A percentile compares a stretch with the other conserved stretches of the same genome.
phyloP scores from a whole-genome alignment of 30 jellyfish, hydroid and myxozoan species.

The Sanderia malayensis region DNA sequence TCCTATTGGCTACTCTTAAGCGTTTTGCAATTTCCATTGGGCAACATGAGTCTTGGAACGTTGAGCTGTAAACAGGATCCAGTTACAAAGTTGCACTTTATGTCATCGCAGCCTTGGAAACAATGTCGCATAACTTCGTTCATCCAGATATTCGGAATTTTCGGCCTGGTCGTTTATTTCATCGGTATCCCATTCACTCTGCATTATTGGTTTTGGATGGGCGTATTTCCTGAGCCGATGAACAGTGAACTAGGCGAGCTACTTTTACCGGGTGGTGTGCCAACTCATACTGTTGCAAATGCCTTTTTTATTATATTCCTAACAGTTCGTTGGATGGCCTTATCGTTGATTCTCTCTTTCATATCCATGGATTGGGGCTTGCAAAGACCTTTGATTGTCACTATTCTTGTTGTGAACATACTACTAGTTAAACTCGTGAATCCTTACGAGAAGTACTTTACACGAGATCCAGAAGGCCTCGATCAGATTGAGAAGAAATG shows the following conservation, averaged over 20 bases:
- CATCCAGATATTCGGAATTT: slow-evolving; percentile 85
- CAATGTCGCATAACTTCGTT: slow-evolving; percentile 70
- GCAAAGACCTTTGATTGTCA: slow-evolving; percentile 76
- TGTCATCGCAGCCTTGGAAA: slow-evolving; percentile 99
- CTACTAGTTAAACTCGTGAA: slow-evolving; percentile 57
- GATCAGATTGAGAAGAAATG: slow-evolving; percentile 69
- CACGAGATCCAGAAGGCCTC: slow-evolving; percentile 78
- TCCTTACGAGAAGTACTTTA: slow-evolving; percentile 81
- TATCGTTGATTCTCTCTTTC: slow-evolving; percentile 78
- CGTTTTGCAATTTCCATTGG: slow-evolving; percentile 92
- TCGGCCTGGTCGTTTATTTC: slow-evolving; percentile 83
- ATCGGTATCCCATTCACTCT: slow-evolving; percentile 92
- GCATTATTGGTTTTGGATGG: slow-evolving; percentile 87
- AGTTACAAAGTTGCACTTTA: slow-evolving; percentile 63
- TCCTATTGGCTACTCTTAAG: slow-evolving; percentile 88
- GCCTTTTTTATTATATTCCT: slow-evolving; percentile 64
- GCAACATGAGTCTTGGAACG: slow-evolving; percentile 95
- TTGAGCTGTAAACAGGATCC: slow-evolving; percentile 89
- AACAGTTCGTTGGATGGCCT: slow-evolving; percentile 92
- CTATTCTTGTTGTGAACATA: slow-evolving; percentile 70
- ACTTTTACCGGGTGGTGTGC: slow-evolving; percentile 90
- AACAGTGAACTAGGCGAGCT: slow-evolving; percentile 75
- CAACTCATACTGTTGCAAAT: slow-evolving; percentile 58
- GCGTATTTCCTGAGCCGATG: slow-evolving; percentile 77
- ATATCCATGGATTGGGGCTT: slow-evolving; percentile 94